Base-by-base conservation (phyloP, 2,888 invertebrate species). In the Nycteola revayana region DNA sequence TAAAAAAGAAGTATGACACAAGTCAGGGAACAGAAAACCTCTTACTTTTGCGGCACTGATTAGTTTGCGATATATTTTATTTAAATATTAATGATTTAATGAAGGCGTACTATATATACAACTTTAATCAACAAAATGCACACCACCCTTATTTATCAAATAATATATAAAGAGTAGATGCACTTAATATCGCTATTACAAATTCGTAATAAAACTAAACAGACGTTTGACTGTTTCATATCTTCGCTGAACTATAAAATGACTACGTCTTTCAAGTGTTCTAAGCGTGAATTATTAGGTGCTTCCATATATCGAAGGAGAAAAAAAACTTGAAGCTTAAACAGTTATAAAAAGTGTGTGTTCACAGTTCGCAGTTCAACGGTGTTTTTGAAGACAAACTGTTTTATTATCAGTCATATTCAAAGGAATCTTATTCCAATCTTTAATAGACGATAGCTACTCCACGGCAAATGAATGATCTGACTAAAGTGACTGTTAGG, bases 361-460 rank as follows among this genome's bases (percentile, higher is more conserved):
- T n/a, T n/a, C n/a, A n/a, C n/a, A n/a, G n/a, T n/a, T n/a, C n/a
- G n/a, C n/a, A n/a, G n/a, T n/a, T n/a, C n/a, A n/a, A n/a, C n/a
- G n/a, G n/a, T 10, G 32, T 40, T 8, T 35, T 28, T 10, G 28
- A 40, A 36, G 14, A 35, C 25, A 27, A 40, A 17, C 6, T 40
- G 31, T 35, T 35, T 40, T 18, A 28, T 35, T 9, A 1, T 28
- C 8, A 35, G 35, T 35, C 31, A 40, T 28, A 10, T 40, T 35
- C 32, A 40, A 40, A 40, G 25, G 9, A 29, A 39, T 32, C 17
- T 34, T 32, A 31, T 41, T 36, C 29, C 29, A 10, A 9, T 14
- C 9, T 36, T 35, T n/a, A n/a, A n/a, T n/a, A n/a, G n/a, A n/a
- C n/a, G n/a, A n/a, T n/a, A n/a, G n/a, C n/a, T n/a, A n/a, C n/a